These are phyloP conservation scores for Coilia nasus DNA, from an alignment of 2,797 vertebrate genomes.

Conservation along the genomic window DNA sequence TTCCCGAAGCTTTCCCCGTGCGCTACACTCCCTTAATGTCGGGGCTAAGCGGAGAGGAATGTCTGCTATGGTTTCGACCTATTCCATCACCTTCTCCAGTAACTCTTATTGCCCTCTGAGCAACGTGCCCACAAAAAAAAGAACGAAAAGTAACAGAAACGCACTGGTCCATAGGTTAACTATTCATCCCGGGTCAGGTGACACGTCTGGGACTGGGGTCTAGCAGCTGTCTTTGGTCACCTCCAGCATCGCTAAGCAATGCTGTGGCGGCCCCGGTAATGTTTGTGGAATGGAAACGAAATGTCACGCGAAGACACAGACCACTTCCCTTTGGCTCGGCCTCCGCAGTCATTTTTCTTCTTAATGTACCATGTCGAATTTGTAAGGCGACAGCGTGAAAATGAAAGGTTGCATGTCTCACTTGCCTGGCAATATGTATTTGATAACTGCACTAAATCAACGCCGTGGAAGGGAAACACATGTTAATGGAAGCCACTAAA, in stretches of 20 bases:
- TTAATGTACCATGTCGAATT: slow-evolving; percentile 83
- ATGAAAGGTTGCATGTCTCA: slow-evolving; percentile 85
- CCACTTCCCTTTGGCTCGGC: slow-evolving; percentile 65
- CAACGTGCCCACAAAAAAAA: neutral
- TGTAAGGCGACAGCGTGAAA: slow-evolving; percentile 76
- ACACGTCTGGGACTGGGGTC: neutral
- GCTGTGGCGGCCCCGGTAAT: slow-evolving; percentile 48
- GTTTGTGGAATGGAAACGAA: slow-evolving; percentile 61
- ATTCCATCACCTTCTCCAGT: neutral
- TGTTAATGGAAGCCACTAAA: slow-evolving; percentile 65
- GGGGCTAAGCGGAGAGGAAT: neutral
- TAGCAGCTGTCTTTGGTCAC: slow-evolving; percentile 37
- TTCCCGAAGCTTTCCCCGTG: neutral
- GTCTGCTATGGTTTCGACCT: neutral
- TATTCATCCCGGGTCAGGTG: slow-evolving; percentile 40
- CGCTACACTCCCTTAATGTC: neutral
- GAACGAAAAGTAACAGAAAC: slow-evolving; percentile 16
- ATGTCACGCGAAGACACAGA: slow-evolving; percentile 59
- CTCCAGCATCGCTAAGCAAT: slow-evolving; percentile 33
- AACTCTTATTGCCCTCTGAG: slow-evolving; percentile 27
- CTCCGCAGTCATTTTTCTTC: slow-evolving; percentile 77
- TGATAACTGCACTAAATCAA: slow-evolving; percentile 66
- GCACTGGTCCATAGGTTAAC: slow-evolving; percentile 41
- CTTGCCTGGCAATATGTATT: slow-evolving; percentile 78
- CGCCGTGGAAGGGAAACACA: slow-evolving; percentile 49